These are phyloP conservation scores for Scomber colias DNA, from an alignment of 2,113 vertebrate genomes.

Conservation along the genomic window DNA sequence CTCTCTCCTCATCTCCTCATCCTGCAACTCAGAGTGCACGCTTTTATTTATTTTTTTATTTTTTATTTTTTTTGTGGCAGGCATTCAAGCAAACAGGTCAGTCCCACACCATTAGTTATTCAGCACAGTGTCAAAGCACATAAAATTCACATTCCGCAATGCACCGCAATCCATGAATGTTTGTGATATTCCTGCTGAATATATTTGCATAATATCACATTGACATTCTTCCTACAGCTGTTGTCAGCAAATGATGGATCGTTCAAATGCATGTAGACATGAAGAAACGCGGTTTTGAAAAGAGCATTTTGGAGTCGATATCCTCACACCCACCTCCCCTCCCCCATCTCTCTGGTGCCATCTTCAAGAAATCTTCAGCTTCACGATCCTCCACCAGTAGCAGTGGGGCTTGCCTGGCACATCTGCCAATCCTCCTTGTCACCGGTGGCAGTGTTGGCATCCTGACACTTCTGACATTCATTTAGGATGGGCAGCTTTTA, in stretches of 20 bases:
- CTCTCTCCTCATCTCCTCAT: not conserved
- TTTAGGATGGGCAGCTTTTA: slow-evolving; percentile 33
- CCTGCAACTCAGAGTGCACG: not conserved
- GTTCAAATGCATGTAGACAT: slow-evolving; percentile 19
- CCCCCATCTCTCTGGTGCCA: not conserved
- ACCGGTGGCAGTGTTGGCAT: slow-evolving; percentile 19
- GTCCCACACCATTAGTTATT: slow-evolving; percentile 50
- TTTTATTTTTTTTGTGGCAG: slow-evolving; percentile 4
- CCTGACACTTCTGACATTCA: slow-evolving; percentile 31
- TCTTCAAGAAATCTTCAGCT: slow-evolving; percentile 10
- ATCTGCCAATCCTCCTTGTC: slow-evolving; percentile 32
- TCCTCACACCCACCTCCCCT: not conserved
- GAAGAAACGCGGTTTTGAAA: slow-evolving; percentile 4
- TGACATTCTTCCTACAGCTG: slow-evolving; percentile 41
- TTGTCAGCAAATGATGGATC: slow-evolving; percentile 46
- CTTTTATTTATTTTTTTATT: too few species aligned
- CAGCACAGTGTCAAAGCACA: slow-evolving; percentile 48
- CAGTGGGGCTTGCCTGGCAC: not conserved
- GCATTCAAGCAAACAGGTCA: slow-evolving; percentile 36
- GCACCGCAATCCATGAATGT: slow-evolving; percentile 34
- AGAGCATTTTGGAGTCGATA: slow-evolving; percentile 3
- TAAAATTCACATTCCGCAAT: slow-evolving; percentile 42
- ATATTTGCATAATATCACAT: slow-evolving; percentile 52
- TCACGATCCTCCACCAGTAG: not conserved
- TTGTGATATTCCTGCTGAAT: slow-evolving; percentile 41